These are phyloP conservation scores for Sebastes matsubarae DNA, from an alignment of 2,797 vertebrate genomes.

Conservation along the genomic window DNA sequence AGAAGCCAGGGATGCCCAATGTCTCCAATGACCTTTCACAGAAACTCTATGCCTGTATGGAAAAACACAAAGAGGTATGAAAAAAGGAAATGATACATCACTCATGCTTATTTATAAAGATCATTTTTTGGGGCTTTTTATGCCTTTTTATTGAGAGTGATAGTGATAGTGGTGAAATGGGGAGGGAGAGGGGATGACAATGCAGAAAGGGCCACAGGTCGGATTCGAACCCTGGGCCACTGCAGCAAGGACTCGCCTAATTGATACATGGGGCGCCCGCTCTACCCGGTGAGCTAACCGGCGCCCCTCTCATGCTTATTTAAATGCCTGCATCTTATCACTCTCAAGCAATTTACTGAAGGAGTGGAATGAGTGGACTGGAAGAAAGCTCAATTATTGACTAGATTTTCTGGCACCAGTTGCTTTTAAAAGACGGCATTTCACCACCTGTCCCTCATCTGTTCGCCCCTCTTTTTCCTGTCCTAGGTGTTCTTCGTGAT, in stretches of 20 bases:
- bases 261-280: no score
- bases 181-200: no score
- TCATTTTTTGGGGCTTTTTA: no score
- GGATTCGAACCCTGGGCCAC: no score
- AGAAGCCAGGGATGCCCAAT: slow-evolving; percentile 98
- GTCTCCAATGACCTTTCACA: slow-evolving; percentile 98
- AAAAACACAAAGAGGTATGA: slow-evolving; percentile 98
- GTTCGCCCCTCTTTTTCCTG: neutral
- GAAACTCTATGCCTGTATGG: slow-evolving; percentile 98
- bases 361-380: neutral
- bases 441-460: neutral
- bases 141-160: no score
- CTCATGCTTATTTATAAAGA: no score
- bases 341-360: neutral
- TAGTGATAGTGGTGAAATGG: no score
- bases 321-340: neutral
- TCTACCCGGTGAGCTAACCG: no score
- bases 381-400: neutral
- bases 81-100: neutral
- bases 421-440: neutral
- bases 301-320: neutral
- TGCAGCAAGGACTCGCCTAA: no score
- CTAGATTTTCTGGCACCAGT: neutral
- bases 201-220: no score
- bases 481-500: slow-evolving; percentile 97